Conservation (phyloP, 2,888 invertebrate species). For the Drosophila falleni region DNA sequence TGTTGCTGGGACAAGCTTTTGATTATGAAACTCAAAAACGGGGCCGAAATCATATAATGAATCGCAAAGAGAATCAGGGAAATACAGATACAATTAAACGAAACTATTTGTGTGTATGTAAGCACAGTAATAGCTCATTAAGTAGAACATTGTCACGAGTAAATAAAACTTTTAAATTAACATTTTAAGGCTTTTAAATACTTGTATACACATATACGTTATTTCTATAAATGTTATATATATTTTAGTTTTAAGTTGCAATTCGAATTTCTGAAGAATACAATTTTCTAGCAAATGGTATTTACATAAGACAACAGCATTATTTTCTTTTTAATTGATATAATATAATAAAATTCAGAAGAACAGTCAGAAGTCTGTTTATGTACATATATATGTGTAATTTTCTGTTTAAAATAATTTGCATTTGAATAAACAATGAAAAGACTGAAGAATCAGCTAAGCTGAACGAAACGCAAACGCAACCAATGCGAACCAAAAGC, state of each 20-base stretch:
- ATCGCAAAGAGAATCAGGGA: background rate
- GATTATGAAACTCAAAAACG: conserved; percentile 46
- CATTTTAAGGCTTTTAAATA: too few relatives aligned
- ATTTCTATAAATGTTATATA: too few relatives aligned
- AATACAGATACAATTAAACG: conserved; percentile 5
- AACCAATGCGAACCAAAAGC: conserved; percentile 17
- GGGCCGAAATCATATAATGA: conserved; percentile 6
- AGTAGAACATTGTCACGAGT: background rate
- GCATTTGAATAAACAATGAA: conserved; percentile 44
- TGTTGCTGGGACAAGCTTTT: conserved; percentile 38
- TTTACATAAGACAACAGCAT: too few relatives aligned
- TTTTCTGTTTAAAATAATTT: conserved; percentile 42
- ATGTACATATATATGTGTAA: background rate
- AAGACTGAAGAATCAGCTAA: conserved; percentile 33
- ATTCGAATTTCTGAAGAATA: too few relatives aligned
- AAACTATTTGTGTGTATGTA: background rate
- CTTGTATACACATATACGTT: too few relatives aligned
- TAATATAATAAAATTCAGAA: background rate
- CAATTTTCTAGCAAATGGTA: too few relatives aligned
- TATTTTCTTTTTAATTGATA: too few relatives aligned
- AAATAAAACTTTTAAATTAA: too few relatives aligned
- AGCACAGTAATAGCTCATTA: background rate
- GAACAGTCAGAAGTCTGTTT: background rate
- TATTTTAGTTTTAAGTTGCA: too few relatives aligned
- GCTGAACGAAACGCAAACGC: conserved; percentile 39